Evolutionary conservation across 2,113 vertebrate species (phyloP).

Genomic region (Castor canadensis): DNA sequence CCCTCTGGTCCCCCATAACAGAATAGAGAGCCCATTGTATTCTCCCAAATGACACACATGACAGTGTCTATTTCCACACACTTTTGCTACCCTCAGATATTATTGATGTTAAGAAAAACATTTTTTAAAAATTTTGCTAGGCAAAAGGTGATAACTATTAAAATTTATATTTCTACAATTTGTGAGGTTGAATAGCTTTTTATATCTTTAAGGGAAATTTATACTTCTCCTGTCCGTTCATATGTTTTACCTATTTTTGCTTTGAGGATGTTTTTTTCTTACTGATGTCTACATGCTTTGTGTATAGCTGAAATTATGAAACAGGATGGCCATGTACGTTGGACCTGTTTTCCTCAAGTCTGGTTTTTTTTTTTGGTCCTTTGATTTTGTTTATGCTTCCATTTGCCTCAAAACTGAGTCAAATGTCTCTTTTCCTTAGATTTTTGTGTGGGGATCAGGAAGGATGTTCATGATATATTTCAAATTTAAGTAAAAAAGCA

Average conservation of each 20-base stretch:
- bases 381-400: neutral
- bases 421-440: neutral
- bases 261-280: neutral
- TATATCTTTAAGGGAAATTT: neutral
- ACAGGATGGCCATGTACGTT: neutral
- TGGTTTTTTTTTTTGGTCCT: neutral
- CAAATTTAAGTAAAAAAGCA: conserved; percentile 13
- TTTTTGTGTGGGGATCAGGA: neutral
- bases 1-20: neutral
- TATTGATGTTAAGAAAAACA: neutral
- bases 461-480: neutral
- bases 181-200: neutral
- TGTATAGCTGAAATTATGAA: neutral
- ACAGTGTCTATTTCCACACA: neutral
- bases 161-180: neutral
- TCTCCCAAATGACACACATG: neutral
- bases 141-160: neutral
- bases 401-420: neutral
- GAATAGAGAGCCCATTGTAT: neutral
- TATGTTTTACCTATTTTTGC: neutral
- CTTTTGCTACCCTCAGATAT: neutral
- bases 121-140: neutral
- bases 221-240: neutral
- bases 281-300: neutral
- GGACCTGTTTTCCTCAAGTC: neutral